Percentiles rank a stretch among this genome's conserved stretches.
Conservation (phyloP, 2,113 vertebrate species). For the Struthio camelus region DNA sequence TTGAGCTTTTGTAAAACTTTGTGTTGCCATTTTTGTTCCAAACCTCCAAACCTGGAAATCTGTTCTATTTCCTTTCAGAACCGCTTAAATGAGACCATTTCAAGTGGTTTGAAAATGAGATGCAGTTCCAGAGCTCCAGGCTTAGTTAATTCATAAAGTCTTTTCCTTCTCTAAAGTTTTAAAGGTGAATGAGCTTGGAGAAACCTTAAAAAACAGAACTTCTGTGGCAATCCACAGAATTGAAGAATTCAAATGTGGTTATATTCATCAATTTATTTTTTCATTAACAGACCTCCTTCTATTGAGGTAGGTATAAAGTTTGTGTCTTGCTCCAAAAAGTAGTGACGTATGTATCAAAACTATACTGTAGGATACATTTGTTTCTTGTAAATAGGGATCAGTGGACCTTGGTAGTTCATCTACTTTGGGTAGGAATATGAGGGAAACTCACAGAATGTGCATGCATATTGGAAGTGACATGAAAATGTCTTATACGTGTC, state of each 20-base stretch:
- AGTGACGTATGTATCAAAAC: background rate
- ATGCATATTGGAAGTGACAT: background rate
- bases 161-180: background rate
- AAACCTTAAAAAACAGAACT: background rate
- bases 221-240: background rate
- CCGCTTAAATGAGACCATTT: background rate
- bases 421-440: background rate
- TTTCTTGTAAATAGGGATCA: background rate
- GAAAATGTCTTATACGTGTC: background rate
- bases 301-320: background rate
- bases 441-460: background rate
- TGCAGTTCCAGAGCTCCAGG: background rate
- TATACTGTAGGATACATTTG: background rate
- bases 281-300: background rate
- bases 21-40: background rate
- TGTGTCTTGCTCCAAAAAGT: background rate
- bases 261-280: background rate
- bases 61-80: background rate
- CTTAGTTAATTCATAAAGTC: background rate
- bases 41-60: background rate
- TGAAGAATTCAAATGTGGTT: background rate
- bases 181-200: background rate
- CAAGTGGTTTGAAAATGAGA: background rate
- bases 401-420: background rate
- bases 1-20: background rate